Percentiles rank a stretch among this genome's conserved stretches.
Evolutionary conservation across 2,113 vertebrate genomes (phyloP).

Genomic region (Carlito syrichta): DNA sequence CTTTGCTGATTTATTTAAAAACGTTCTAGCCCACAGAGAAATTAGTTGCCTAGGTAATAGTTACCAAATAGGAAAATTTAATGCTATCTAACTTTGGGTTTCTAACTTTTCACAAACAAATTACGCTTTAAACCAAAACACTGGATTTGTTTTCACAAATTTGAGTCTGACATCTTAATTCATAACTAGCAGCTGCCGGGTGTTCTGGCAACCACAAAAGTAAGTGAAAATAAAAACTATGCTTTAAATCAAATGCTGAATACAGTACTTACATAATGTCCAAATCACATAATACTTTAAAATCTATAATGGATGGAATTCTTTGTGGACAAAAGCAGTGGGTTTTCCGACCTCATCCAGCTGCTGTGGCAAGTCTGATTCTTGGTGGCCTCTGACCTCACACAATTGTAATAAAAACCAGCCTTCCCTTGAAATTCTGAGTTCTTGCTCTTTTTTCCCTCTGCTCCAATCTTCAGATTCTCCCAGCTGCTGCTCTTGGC

Average conservation of each 20-base stretch:
- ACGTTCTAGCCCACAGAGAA: not conserved
- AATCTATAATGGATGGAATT: not conserved
- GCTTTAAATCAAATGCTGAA: not conserved
- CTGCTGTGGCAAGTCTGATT: not conserved
- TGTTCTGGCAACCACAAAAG: not conserved
- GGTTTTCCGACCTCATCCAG: not conserved
- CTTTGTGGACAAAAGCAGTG: not conserved
- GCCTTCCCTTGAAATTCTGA: not conserved
- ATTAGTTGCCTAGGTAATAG: not conserved
- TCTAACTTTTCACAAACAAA: not conserved
- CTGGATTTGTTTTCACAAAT: not conserved
- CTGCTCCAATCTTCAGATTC: not conserved
- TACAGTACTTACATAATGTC: accelerated
- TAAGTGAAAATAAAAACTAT: not conserved
- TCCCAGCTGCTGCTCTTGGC: not conserved
- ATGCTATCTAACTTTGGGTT: not conserved
- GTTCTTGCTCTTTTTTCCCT: not conserved
- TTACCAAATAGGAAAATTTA: not conserved
- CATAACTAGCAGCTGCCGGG: not conserved
- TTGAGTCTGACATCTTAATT: not conserved
- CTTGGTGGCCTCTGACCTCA: not conserved
- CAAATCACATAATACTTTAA: not conserved
- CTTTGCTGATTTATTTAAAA: not conserved
- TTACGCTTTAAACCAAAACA: not conserved
- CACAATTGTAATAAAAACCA: not conserved